phyloP scores from a whole-genome alignment of 2,797 vertebrate genomes.

The Pseudomugil gertrudae region DNA sequence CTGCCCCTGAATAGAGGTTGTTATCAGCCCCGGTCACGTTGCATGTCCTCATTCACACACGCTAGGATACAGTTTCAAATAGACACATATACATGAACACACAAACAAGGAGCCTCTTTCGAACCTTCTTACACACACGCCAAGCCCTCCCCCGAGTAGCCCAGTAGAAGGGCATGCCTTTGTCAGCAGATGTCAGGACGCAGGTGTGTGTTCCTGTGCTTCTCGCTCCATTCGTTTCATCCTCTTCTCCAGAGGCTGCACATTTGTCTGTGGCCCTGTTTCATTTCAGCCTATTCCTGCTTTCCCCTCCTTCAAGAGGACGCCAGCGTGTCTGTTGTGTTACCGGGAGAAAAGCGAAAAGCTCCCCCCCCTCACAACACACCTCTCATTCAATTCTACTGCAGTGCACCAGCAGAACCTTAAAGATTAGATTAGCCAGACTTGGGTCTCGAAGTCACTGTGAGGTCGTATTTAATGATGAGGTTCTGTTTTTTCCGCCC shows the following conservation, averaged over 20 bases:
- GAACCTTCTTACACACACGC: conserved; percentile 26
- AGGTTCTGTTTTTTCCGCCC: conserved; percentile 34
- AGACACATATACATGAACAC: conserved; percentile 38
- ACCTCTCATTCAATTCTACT: conserved; percentile 30
- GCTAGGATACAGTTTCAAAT: conserved; percentile 60
- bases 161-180: conserved; percentile 80
- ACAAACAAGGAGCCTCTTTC: conserved; percentile 63
- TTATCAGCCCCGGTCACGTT: conserved; percentile 78
- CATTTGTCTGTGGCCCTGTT: conserved; percentile 79
- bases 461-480: conserved; percentile 53
- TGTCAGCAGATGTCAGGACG: conserved; percentile 83
- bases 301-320: conserved; percentile 50
- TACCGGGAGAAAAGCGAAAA: conserved; percentile 42
- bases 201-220: conserved; percentile 79
- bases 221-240: conserved; percentile 77
- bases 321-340: conserved; percentile 62
- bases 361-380: conserved; percentile 12
- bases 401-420: conserved; percentile 39
- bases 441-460: conserved; percentile 35
- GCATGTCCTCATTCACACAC: conserved; percentile 73
- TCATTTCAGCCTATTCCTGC: conserved; percentile 71
- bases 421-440: conserved; percentile 47
- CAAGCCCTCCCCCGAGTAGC: conserved; percentile 61
- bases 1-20: conserved; percentile 70
- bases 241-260: conserved; percentile 74